Evolutionary conservation across 1,140 invertebrate species (phyloP).

Genomic region (Drosophila nigrodunni): DNA sequence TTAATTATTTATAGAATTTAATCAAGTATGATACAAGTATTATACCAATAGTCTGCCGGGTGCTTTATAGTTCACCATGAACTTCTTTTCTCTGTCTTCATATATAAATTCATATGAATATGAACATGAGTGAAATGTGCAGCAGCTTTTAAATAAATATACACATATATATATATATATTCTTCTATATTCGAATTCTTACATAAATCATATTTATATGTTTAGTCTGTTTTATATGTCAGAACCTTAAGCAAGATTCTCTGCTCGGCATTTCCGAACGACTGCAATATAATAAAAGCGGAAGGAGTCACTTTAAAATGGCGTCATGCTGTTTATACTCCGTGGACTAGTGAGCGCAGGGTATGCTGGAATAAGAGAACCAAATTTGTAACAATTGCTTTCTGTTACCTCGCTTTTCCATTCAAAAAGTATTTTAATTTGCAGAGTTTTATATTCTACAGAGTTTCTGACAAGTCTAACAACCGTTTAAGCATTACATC

Average conservation of each 20-base stretch:
- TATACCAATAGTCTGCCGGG: no score
- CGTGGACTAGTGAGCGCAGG: neutral
- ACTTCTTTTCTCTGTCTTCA: no score
- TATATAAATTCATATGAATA: no score
- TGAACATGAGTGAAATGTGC: no score
- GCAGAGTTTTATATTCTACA: no score
- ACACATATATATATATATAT: neutral
- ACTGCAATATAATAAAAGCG: conserved; percentile 51
- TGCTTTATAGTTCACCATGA: no score
- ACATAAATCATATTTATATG: conserved; percentile 12
- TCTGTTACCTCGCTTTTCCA: neutral
- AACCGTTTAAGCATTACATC: neutral
- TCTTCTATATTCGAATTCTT: neutral
- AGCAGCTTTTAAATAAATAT: no score
- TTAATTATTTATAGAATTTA: no score
- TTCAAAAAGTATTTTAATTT: no score
- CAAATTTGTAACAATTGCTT: neutral
- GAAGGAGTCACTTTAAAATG: conserved; percentile 71
- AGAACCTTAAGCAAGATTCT: conserved; percentile 2
- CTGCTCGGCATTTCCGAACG: conserved; percentile 7
- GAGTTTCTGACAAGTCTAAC: no score
- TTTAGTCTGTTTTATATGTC: neutral
- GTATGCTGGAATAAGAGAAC: neutral
- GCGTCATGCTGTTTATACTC: conserved; percentile 61
- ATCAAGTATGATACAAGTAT: no score